These are phyloP conservation scores for Istiophorus platypterus DNA, from an alignment of 2,113 vertebrate genomes.

Conservation along the genomic window DNA sequence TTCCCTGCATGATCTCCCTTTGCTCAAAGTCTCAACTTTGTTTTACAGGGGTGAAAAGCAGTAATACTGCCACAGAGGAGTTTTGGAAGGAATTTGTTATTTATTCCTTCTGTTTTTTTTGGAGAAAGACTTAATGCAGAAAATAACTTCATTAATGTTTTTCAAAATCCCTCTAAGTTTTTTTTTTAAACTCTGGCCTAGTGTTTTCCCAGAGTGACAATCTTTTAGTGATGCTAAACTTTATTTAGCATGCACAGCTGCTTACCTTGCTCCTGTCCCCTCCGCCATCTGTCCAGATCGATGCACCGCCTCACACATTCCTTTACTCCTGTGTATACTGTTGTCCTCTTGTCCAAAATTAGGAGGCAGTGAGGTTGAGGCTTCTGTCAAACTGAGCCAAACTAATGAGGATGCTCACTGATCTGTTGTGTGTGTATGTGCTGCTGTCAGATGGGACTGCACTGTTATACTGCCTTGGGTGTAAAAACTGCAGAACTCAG, in stretches of 20 bases:
- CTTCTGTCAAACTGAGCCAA: conserved; percentile 69
- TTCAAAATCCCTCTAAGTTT: background rate
- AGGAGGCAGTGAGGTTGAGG: conserved; percentile 67
- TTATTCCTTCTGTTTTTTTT: background rate
- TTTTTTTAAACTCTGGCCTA: background rate
- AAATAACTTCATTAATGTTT: conserved; percentile 1
- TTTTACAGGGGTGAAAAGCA: background rate
- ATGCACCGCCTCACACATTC: conserved; percentile 34
- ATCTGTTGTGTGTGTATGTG: conserved; percentile 43
- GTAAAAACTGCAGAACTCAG: conserved; percentile 58
- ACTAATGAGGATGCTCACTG: conserved; percentile 64
- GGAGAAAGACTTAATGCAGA: background rate
- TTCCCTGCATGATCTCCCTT: conserved; percentile 36
- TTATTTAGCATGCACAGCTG: conserved; percentile 65
- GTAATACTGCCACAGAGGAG: background rate
- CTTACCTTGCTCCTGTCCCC: conserved; percentile 57
- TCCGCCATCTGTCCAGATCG: conserved; percentile 66
- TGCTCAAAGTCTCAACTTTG: conserved; percentile 15
- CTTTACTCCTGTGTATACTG: conserved; percentile 32
- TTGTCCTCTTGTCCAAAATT: conserved; percentile 65
- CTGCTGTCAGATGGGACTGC: conserved; percentile 50
- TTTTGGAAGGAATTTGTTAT: background rate
- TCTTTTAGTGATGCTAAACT: conserved; percentile 42
- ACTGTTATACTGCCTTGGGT: conserved; percentile 55
- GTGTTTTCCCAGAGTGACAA: conserved; percentile 36